A percentile compares a stretch with the other conserved stretches of the same genome.
Conservation (phyloP, 2,888 invertebrate species). For the Tachina grossa region DNA sequence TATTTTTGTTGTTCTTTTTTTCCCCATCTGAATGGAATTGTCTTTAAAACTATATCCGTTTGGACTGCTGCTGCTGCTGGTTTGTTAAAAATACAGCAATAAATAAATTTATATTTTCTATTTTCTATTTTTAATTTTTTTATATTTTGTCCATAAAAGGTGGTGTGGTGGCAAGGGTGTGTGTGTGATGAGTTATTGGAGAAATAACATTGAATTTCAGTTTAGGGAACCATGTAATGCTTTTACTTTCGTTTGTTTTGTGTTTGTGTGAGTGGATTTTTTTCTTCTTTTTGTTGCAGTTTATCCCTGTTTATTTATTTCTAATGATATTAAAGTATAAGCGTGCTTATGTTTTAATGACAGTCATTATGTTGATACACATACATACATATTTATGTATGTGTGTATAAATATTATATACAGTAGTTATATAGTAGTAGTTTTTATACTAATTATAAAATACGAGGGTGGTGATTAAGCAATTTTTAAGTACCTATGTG, state of each 20-base stretch:
- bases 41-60: constrained; percentile 30
- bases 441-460: neutral
- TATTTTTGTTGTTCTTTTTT: constrained; percentile 24
- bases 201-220: constrained; percentile 22
- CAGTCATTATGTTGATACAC: constrained; percentile 30
- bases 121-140: constrained; percentile 38
- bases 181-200: constrained; percentile 45
- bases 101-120: constrained; percentile 58
- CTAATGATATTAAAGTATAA: constrained; percentile 49
- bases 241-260: neutral
- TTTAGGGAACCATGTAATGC: constrained; percentile 26
- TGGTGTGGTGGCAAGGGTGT: constrained; percentile 55
- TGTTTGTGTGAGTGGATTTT: neutral
- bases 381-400: no score
- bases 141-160: constrained; percentile 11
- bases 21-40: constrained; percentile 27
- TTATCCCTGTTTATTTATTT: neutral
- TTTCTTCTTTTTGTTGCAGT: constrained; percentile 9
- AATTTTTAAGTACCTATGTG: neutral
- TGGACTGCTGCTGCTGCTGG: constrained; percentile 52
- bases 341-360: constrained; percentile 63
- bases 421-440: neutral
- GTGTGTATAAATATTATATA: neutral
- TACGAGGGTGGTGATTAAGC: constrained; percentile 15
- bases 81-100: constrained; percentile 51